Conservation (phyloP, 2,113 vertebrate genomes). For the Dromaius novaehollandiae region DNA sequence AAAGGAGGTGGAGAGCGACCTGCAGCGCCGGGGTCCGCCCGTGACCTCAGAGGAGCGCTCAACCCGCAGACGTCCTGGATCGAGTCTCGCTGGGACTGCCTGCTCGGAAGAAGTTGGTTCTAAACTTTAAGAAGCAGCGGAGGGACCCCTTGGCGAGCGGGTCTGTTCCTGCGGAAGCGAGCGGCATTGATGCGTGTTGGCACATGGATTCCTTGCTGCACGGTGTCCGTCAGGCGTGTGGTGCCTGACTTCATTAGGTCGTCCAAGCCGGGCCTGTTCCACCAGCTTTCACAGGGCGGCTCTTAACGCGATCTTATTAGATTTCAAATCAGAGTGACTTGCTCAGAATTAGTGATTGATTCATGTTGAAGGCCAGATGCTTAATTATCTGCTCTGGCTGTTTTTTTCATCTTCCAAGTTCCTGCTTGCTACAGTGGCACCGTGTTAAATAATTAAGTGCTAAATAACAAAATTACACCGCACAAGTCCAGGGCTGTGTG, state of each 20-base stretch:
- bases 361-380: background rate
- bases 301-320: background rate
- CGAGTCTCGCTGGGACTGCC: accelerated
- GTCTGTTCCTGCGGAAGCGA: background rate
- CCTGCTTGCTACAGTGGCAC: background rate
- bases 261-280: background rate
- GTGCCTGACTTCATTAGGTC: background rate
- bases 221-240: background rate
- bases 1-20: background rate
- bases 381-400: constrained; percentile 34
- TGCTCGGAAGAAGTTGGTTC: background rate
- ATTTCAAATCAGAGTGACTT: background rate
- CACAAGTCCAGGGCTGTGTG: background rate
- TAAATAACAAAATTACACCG: background rate
- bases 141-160: background rate
- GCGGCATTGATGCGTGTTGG: background rate
- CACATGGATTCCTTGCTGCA: background rate
- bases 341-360: constrained; percentile 8
- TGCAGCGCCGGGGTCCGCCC: background rate
- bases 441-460: background rate
- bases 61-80: accelerated
- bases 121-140: background rate
- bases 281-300: background rate
- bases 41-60: background rate
- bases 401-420: background rate